Percentiles rank a stretch among this genome's conserved stretches.
Conservation (phyloP, 1,140 invertebrate species). For the Homalodisca vitripennis region DNA sequence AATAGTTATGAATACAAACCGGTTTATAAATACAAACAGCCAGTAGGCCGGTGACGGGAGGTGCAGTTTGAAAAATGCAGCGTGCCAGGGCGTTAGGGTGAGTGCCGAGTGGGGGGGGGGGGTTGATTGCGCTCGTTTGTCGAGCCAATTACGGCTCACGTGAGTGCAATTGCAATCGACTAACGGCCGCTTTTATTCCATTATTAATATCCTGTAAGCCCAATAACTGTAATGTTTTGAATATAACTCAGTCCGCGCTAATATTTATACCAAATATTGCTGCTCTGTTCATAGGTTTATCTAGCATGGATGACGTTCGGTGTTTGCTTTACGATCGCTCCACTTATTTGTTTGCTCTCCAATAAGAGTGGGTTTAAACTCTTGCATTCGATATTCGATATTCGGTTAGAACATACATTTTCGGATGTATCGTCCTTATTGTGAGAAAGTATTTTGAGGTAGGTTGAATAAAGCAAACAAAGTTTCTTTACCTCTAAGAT, state of each 20-base stretch:
- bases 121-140: conserved; percentile 8
- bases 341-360: no score
- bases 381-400: no score
- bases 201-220: conserved; percentile 15
- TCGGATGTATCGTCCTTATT: no score
- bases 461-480: no score
- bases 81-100: no score
- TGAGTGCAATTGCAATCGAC: neutral
- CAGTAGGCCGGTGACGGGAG: neutral
- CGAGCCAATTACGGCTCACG: neutral
- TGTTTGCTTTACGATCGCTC: no score
- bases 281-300: neutral
- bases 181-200: conserved; percentile 7
- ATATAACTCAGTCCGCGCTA: neutral
- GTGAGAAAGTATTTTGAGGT: no score
- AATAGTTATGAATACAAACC: conserved; percentile 18
- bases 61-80: conserved; percentile 7
- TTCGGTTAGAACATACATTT: no score
- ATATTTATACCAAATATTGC: neutral
- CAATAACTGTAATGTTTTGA: conserved; percentile 11
- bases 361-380: no score
- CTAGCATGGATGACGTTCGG: no score
- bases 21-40: conserved; percentile 18
- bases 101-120: no score
- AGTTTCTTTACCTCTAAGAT: no score